Evolutionary conservation across 2,888 invertebrate species (phyloP), one percentile per base, ranked within the genome.

Genomic region (Trachelus tabidus): DNA sequence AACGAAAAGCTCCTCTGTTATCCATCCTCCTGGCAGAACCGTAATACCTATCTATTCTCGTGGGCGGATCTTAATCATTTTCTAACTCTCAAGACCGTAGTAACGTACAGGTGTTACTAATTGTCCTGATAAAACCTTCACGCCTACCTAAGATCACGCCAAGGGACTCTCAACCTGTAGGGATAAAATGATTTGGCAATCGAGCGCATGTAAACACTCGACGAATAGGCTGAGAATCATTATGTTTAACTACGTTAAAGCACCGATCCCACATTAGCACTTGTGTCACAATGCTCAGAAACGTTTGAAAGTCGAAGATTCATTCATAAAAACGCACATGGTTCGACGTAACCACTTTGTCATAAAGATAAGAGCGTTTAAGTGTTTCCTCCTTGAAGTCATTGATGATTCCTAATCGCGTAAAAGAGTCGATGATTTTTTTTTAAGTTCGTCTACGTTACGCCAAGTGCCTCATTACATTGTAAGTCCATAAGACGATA

Each of bases 111-210:
- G 85, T 85, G 84, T 82, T 79, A 73, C 84, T 84, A 84, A 84
- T 84, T 85, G 84, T 83, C 69, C 77, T 73, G 84, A 84, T 84
- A 84, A 83, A 83, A 77, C 79, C 76, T 74, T 81, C 79, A 81
- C 37, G 77, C 74, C 75, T 69, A 78, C 76, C 79, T 79, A 78
- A 77, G 71, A 71, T 71, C 12, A 12, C 34, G 12, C 31, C 33
- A 71, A 71, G 31, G 15, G 71, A 71, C 71, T 71, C 71, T 71
- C 71, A 71, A 71, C 71, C 71, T 30, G 31, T 3, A 12, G 31
- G 23, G 12, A 31, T 15, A 30, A 71, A 31, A 71, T 31, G 3
- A 34, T 71, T 69, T 69, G 71, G 71, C 71, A 33, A 69, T 69
- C 71, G 9, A 69, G 30, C 71, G 31, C 12, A 31, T 31, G 12